Evolutionary conservation across 2,113 vertebrate genomes (phyloP).

Genomic region (Azemiops feae): DNA sequence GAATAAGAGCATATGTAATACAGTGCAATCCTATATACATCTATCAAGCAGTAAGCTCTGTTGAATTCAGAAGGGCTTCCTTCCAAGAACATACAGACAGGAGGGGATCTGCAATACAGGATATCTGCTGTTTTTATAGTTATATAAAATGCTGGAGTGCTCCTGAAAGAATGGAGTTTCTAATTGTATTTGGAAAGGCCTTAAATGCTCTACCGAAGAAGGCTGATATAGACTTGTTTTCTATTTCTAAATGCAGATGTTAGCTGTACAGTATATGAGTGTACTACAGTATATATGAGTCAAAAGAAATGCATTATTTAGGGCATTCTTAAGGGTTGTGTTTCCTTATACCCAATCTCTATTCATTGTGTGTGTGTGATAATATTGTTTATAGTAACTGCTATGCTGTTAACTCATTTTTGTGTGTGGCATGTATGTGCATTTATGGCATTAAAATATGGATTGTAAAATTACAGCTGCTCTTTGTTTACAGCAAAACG

Average conservation of each 20-base stretch:
- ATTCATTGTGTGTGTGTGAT: constrained; percentile 34
- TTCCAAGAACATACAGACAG: neutral
- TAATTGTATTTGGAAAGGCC: neutral
- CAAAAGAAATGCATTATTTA: constrained; percentile 27
- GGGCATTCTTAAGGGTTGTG: constrained; percentile 54
- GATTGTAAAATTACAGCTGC: neutral
- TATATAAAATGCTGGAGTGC: neutral
- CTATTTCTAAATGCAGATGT: constrained; percentile 43
- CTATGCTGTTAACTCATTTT: neutral
- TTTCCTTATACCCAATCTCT: constrained; percentile 48
- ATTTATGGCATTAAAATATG: neutral
- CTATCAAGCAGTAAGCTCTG: neutral
- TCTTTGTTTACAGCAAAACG: neutral
- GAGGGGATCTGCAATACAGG: neutral
- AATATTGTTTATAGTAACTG: constrained; percentile 55
- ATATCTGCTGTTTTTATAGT: neutral
- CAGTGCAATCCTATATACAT: neutral
- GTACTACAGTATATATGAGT: neutral
- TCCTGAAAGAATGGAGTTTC: neutral
- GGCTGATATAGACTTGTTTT: neutral
- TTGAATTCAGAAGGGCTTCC: neutral
- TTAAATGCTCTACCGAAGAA: neutral
- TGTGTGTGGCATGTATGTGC: neutral
- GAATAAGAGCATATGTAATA: neutral
- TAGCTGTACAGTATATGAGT: constrained; percentile 36